These are phyloP conservation scores for Myotis myotis DNA, from an alignment of 2,797 vertebrate species.

Conservation along the genomic window DNA sequence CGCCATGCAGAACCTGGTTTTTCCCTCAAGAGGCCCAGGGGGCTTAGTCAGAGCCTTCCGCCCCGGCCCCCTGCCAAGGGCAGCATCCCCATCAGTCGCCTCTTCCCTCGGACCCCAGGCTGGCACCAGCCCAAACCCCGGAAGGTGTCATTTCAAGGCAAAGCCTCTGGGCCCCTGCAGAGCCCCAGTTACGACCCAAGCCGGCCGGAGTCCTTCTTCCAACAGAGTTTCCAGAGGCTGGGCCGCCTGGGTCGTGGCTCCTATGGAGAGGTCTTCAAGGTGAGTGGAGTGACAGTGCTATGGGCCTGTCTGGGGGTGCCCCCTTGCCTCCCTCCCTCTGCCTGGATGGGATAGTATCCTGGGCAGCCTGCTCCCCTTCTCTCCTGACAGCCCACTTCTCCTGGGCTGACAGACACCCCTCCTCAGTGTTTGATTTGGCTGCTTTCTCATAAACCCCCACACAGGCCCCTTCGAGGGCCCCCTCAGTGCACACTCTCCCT, in stretches of 20 bases:
- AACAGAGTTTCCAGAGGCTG: constrained; percentile 91
- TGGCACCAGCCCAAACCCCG: constrained; percentile 89
- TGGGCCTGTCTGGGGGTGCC: background rate
- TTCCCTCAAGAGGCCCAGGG: constrained; percentile 88
- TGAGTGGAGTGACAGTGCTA: constrained; percentile 61
- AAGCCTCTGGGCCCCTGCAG: constrained; percentile 54
- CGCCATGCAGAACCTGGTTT: constrained; percentile 90
- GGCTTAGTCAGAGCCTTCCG: constrained; percentile 85
- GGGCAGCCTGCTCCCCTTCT: background rate
- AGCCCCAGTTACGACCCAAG: constrained; percentile 86
- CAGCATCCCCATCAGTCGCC: constrained; percentile 86
- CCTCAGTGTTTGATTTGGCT: background rate
- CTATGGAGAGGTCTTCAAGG: constrained; percentile 95
- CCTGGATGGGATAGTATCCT: background rate
- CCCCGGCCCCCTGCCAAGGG: constrained; percentile 90
- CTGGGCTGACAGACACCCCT: background rate
- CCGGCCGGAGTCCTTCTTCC: constrained; percentile 89
- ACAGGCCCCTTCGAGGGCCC: background rate
- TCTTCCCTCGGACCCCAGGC: constrained; percentile 85
- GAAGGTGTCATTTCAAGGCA: constrained; percentile 84
- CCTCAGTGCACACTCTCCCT: background rate
- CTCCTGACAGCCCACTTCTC: background rate
- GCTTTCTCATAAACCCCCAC: background rate
- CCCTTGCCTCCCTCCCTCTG: no score
- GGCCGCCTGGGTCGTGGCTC: constrained; percentile 91